Conservation (phyloP, 2,797 vertebrate species). For the Okamejei kenojei region DNA sequence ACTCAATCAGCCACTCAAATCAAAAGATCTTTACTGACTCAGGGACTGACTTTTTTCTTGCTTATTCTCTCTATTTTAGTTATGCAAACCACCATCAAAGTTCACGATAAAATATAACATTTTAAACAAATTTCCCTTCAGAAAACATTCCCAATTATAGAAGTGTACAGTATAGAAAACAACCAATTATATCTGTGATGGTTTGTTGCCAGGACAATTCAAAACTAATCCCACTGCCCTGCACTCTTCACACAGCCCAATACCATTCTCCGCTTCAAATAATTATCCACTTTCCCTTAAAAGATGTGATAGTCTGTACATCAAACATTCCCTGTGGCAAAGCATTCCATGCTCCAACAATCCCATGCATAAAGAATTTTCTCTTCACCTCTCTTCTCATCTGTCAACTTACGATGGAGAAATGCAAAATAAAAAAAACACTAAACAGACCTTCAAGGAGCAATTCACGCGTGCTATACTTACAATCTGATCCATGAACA, state of each 20-base stretch:
- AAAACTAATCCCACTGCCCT: background rate
- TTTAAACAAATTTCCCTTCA: background rate
- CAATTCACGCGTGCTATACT: background rate
- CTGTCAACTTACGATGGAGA: background rate
- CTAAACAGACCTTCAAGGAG: slow-evolving; percentile 5
- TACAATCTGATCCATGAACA: background rate
- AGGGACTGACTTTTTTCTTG: background rate
- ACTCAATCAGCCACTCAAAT: background rate
- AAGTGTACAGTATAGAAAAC: background rate
- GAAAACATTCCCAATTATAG: background rate
- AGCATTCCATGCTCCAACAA: background rate
- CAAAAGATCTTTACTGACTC: background rate
- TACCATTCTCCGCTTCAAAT: background rate
- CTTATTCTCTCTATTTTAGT: background rate
- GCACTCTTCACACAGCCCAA: background rate
- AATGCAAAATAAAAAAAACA: background rate
- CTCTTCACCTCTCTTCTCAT: background rate
- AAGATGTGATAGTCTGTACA: background rate
- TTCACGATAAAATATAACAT: background rate
- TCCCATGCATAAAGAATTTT: no score
- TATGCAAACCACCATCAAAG: background rate
- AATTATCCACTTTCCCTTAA: background rate
- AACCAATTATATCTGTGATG: background rate
- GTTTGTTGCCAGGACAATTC: background rate
- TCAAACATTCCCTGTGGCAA: slow-evolving; percentile 7